phyloP scores from a whole-genome alignment of 2,113 vertebrate genomes.

The Natator depressus region DNA sequence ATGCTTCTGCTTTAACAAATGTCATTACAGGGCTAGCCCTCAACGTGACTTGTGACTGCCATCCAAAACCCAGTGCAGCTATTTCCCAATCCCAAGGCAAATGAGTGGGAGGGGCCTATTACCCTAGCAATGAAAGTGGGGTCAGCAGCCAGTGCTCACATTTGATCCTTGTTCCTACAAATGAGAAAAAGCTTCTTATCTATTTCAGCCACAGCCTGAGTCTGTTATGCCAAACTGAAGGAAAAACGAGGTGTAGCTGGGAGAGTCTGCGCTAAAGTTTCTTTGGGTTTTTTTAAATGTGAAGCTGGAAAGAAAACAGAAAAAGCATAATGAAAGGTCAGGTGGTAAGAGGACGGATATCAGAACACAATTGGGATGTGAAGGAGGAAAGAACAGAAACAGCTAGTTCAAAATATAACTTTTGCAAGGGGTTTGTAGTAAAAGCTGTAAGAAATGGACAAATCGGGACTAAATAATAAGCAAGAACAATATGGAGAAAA shows the following conservation, averaged over 20 bases:
- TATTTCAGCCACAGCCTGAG: background rate
- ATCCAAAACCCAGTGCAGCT: background rate
- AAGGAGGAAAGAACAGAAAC: background rate
- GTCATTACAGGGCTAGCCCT: slow-evolving; percentile 32
- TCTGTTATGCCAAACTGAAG: background rate
- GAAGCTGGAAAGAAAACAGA: background rate
- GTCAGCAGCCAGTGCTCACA: fast-evolving
- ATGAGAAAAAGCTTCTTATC: slow-evolving; percentile 1
- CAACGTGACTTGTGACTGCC: background rate
- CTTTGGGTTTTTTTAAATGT: background rate
- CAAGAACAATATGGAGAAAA: background rate
- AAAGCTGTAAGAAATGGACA: background rate
- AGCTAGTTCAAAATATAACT: background rate
- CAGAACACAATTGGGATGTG: background rate
- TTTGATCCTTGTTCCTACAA: background rate
- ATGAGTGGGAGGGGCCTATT: background rate
- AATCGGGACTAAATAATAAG: background rate
- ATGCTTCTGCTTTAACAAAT: slow-evolving; percentile 40
- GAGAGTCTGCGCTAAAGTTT: background rate
- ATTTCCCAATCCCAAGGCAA: background rate
- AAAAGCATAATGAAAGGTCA: background rate
- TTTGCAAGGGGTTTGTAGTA: background rate
- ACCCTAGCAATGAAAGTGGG: background rate
- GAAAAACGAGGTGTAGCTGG: background rate
- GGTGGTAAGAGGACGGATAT: background rate